Conservation (phyloP, 2,797 vertebrate genomes). For the Halcyon chelicuti region DNA sequence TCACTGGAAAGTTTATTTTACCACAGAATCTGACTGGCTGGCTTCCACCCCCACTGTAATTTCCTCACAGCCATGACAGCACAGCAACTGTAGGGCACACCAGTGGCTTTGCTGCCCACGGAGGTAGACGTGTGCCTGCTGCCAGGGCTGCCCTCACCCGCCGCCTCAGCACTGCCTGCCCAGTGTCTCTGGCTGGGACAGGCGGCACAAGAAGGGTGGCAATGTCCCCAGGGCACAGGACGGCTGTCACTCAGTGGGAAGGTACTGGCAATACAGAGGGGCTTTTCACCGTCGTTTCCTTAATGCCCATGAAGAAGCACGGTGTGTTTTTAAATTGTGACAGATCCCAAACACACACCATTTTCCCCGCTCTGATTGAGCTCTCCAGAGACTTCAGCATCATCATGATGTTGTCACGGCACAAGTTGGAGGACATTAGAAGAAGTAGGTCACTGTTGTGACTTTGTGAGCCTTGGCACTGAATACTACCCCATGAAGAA, state of each 20-base stretch:
- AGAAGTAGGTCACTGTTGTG: constrained; percentile 20
- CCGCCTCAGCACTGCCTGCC: not conserved
- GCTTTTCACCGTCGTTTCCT: not conserved
- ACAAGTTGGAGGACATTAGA: not conserved
- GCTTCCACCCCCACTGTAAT: constrained; percentile 63
- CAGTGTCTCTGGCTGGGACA: accelerated
- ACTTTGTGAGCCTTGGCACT: not conserved
- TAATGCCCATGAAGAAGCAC: not conserved
- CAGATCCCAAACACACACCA: not conserved
- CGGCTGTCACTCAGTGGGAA: not conserved
- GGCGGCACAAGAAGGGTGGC: not conserved
- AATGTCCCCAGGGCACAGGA: not conserved
- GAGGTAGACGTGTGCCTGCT: not conserved
- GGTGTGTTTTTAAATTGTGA: not conserved
- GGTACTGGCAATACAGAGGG: not conserved
- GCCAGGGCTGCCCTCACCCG: not conserved
- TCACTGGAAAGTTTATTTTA: constrained; percentile 68
- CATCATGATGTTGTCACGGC: not conserved
- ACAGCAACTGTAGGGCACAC: not conserved
- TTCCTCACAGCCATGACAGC: constrained; percentile 35
- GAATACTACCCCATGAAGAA: constrained; percentile 23
- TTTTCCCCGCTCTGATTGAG: not conserved
- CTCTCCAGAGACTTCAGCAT: not conserved
- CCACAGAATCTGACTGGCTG: constrained; percentile 54
- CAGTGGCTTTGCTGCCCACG: not conserved